Conservation (phyloP, 2,113 vertebrate species). For the Nycticryphes semicollaris region DNA sequence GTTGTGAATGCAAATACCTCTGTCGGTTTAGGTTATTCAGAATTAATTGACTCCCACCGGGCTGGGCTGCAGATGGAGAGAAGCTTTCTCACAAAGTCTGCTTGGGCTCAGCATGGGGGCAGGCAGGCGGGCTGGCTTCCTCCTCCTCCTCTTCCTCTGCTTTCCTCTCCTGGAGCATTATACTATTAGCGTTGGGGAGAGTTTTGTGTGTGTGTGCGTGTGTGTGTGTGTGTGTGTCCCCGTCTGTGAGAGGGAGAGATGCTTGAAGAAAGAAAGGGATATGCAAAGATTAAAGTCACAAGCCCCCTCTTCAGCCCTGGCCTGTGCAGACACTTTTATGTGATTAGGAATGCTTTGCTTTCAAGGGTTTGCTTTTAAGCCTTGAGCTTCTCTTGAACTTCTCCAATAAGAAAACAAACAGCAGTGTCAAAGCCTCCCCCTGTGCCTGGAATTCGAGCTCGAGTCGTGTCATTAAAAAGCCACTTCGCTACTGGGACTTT, state of each 20-base stretch:
- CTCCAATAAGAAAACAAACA: conserved; percentile 80
- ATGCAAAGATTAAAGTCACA: conserved; percentile 73
- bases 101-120: conserved; percentile 76
- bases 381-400: conserved; percentile 76
- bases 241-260: conserved; percentile 53
- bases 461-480: conserved; percentile 66
- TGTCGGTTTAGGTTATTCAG: conserved; percentile 85
- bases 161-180: conserved; percentile 66
- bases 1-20: conserved; percentile 91
- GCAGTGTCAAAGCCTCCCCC: conserved; percentile 72
- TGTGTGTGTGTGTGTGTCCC: conserved; percentile 5
- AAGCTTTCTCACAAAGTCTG: conserved; percentile 79
- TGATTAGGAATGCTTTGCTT: conserved; percentile 80
- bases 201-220: neutral
- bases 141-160: conserved; percentile 57
- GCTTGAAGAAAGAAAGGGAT: conserved; percentile 72
- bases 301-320: conserved; percentile 67
- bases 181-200: conserved; percentile 49
- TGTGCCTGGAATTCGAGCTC: conserved; percentile 60
- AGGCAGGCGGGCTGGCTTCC: conserved; percentile 53
- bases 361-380: conserved; percentile 79
- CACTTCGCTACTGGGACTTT: conserved; percentile 38
- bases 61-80: conserved; percentile 76
- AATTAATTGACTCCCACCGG: conserved; percentile 85
- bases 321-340: conserved; percentile 77